Percentiles rank a stretch among this genome's conserved stretches.
Conservation (phyloP, 2,888 invertebrate species). For the Callosobruchus maculatus region DNA sequence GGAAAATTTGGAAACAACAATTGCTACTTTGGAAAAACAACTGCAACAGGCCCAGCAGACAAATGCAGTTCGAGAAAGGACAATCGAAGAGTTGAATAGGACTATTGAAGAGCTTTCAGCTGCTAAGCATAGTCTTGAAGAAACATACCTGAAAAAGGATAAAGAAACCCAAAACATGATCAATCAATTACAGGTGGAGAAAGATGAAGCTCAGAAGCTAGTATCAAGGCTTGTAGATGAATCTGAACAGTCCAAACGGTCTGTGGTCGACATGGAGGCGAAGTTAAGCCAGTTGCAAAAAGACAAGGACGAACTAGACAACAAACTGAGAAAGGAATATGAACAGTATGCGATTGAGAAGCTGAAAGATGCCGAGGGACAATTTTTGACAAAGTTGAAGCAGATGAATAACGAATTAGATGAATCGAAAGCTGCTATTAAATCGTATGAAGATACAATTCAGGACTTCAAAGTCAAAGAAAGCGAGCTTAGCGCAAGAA, state of each 20-base stretch:
- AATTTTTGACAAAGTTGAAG: conserved; percentile 16
- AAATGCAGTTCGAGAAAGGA: conserved; percentile 27
- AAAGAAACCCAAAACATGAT: conserved; percentile 39
- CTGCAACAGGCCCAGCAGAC: conserved; percentile 25
- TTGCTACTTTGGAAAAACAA: conserved; percentile 24
- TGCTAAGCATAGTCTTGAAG: conserved; percentile 29
- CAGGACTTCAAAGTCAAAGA: conserved; percentile 35
- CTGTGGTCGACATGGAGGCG: conserved; percentile 24
- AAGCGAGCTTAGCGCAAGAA: conserved; percentile 31
- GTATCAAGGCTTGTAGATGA: conserved; percentile 17
- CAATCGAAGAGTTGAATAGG: conserved; percentile 35
- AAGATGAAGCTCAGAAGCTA: conserved; percentile 25
- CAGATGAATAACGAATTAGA: conserved; percentile 46
- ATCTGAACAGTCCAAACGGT: conserved; percentile 20
- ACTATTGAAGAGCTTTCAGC: conserved; percentile 24
- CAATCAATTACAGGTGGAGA: conserved; percentile 38
- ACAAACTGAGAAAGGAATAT: conserved; percentile 23
- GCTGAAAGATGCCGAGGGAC: conserved; percentile 22
- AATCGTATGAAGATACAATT: conserved; percentile 48
- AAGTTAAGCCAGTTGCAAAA: conserved; percentile 27
- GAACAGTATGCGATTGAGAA: conserved; percentile 24
- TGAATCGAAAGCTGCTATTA: conserved; percentile 47
- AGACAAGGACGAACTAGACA: conserved; percentile 23
- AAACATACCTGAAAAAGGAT: conserved; percentile 30
- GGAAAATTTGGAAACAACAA: conserved; percentile 43